phyloP scores from a whole-genome alignment of 37 sponge, comb jelly and placozoan species.

The Halichondria panicea region DNA sequence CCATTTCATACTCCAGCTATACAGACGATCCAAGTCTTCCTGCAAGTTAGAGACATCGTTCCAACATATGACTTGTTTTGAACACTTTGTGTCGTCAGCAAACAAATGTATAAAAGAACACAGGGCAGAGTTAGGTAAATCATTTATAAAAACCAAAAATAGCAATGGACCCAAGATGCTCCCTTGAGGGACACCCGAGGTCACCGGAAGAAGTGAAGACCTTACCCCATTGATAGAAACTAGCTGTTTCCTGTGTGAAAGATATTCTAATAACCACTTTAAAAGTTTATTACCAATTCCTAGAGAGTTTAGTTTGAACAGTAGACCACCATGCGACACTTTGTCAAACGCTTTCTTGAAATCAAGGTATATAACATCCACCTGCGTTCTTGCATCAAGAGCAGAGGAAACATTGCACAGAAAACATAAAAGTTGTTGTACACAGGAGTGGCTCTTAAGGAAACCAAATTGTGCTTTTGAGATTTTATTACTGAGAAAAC shows the following conservation, averaged over 20 bases:
- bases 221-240: neutral
- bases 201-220: neutral
- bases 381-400: neutral
- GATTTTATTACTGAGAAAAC: neutral
- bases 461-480: conserved; percentile 17
- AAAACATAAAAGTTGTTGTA: neutral
- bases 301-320: conserved; percentile 3
- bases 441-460: neutral
- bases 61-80: neutral
- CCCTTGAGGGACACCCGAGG: conserved; percentile 31
- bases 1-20: conserved; percentile 1
- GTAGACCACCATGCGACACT: conserved; percentile 14
- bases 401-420: neutral
- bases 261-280: conserved; percentile 19
- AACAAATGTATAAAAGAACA: neutral
- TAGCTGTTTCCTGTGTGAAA: conserved; percentile 5
- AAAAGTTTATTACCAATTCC: conserved; percentile 17
- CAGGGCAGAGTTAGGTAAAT: neutral
- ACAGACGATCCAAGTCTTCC: no score
- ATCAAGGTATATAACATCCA: conserved; percentile 28
- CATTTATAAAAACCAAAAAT: conserved; percentile 14
- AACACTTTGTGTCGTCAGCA: conserved; percentile 16
- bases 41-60: neutral
- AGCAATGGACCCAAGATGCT: conserved; percentile 35
- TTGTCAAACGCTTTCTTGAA: no score